phyloP scores from a whole-genome alignment of 2,113 vertebrate genomes.

The Machaerirhynchus nigripectus region DNA sequence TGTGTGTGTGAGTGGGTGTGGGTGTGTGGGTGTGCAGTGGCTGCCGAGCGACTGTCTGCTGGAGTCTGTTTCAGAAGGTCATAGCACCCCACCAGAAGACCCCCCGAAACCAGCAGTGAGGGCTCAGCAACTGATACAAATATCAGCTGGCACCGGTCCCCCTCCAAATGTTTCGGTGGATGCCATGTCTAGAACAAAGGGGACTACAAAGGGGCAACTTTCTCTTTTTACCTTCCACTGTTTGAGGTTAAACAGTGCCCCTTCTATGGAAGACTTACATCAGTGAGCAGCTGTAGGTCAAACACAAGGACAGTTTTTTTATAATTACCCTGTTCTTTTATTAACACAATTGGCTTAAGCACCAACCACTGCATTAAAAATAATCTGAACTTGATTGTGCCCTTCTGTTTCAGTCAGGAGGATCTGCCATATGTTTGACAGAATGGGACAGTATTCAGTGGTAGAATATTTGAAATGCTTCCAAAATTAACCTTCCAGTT shows the following conservation, averaged over 20 bases:
- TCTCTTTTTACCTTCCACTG: neutral
- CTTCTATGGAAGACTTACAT: neutral
- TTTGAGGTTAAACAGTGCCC: neutral
- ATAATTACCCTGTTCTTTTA: neutral
- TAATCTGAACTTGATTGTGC: neutral
- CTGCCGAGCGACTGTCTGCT: no score
- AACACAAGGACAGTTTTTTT: neutral
- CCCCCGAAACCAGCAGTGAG: no score
- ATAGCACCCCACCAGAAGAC: no score
- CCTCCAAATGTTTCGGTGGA: neutral
- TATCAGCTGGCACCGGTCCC: neutral
- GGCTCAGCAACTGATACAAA: neutral
- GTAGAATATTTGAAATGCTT: neutral
- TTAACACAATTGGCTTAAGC: conserved; percentile 10
- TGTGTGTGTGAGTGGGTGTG: no score
- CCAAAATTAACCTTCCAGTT: neutral
- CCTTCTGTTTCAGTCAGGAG: conserved; percentile 22
- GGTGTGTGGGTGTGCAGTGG: no score
- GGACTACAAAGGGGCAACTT: neutral
- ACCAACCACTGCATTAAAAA: neutral
- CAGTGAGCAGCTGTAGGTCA: neutral
- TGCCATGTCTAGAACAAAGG: neutral
- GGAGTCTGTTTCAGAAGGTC: no score
- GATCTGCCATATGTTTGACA: neutral
- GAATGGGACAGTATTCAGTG: neutral